Base-by-base conservation (phyloP, 2,113 vertebrate species). In the Diphyllodes magnificus region DNA sequence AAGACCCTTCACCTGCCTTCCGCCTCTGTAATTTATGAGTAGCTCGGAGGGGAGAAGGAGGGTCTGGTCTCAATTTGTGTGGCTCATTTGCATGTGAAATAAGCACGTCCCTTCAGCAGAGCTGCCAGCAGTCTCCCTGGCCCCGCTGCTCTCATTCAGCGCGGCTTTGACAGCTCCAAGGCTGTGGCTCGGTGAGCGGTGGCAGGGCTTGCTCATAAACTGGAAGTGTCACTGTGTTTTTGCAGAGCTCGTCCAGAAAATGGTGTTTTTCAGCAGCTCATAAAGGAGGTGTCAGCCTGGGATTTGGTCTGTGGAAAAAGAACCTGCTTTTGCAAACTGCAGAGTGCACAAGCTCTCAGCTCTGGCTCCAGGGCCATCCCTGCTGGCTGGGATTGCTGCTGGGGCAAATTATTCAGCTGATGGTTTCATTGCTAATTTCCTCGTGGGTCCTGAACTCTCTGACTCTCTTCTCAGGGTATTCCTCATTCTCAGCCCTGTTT, bases 211-310 rank as follows among this genome's bases (percentile, higher is more conserved):
- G 79, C 75, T 90, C 31, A 8, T 84, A 64, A 82, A 56, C 76
- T 88, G 47, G 39, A 86, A 86, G 82, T 23, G 54, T 77, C 64
- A 47, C 49, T 11, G 60, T 64, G 82, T 37, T 93, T 90, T 75
- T 75, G 82, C 60, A 68, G 64, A 44, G 60, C 40, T 73, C 1
- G 8, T 77, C 73, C 82, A 85, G 90, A 65, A 88, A 71, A 73
- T 1, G 4, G 31, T 88, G 56, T 22, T 84, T 93, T 92, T 79
- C 91, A 85, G 77, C 79, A 82, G 68, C 85, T 96, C 47, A 9
- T 88, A 91, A 91, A 86, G 60, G 76, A 95, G 53, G 27, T 83
- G 85, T 83, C 93, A 96, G 79, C 35, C 71, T 63, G 49, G 75
- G 35, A 42, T 76, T 69, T 70, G 75, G 59, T 69, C 66, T 92